phyloP scores from a whole-genome alignment of 1,140 invertebrate species.

The Semibalanus balanoides region DNA sequence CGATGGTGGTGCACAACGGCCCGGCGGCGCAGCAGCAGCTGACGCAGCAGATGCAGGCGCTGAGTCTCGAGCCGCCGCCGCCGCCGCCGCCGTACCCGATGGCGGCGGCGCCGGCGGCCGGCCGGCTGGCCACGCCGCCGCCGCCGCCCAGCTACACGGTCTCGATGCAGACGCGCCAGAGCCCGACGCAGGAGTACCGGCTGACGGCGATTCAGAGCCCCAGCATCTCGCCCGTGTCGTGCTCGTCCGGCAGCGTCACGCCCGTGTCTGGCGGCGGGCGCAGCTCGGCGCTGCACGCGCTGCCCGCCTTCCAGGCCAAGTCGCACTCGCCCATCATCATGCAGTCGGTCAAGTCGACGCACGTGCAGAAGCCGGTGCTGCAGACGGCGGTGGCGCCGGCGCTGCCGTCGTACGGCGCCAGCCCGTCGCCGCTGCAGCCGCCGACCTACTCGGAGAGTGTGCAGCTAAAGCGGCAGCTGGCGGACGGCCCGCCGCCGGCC shows the following conservation, averaged over 20 bases:
- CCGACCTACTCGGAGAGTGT: constrained; percentile 30
- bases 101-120: constrained; percentile 33
- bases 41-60: constrained; percentile 66
- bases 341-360: constrained; percentile 88
- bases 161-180: constrained; percentile 69
- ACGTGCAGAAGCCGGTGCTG: constrained; percentile 81
- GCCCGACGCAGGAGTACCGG: constrained; percentile 60
- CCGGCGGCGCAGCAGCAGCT: constrained; percentile 70
- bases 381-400: constrained; percentile 84
- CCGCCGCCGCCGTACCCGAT: constrained; percentile 64
- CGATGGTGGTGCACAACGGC: constrained; percentile 65
- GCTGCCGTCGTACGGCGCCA: constrained; percentile 35
- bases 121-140: constrained; percentile 31
- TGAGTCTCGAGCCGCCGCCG: constrained; percentile 57
- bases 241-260: constrained; percentile 6
- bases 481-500: constrained; percentile 13
- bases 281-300: constrained; percentile 38
- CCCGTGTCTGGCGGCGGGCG: constrained; percentile 4
- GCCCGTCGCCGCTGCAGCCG: constrained; percentile 29
- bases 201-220: constrained; percentile 38
- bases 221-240: constrained; percentile 15
- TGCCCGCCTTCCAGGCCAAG: constrained; percentile 63
- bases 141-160: constrained; percentile 67
- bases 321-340: constrained; percentile 84
- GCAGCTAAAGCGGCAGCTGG: constrained; percentile 22